phyloP scores from a whole-genome alignment of 1,140 invertebrate genomes.

The Eubasilissa regina region DNA sequence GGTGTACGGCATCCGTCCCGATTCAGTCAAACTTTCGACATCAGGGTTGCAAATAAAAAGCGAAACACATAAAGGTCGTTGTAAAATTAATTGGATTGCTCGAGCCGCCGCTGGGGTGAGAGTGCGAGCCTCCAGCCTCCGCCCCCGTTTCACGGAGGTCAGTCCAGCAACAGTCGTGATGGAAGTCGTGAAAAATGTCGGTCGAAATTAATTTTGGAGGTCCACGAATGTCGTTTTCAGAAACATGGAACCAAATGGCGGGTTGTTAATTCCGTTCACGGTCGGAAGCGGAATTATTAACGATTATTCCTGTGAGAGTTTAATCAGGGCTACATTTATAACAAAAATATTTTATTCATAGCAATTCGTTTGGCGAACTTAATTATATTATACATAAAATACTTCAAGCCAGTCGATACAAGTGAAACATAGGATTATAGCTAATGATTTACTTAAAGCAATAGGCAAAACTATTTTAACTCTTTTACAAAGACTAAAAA shows the following conservation, averaged over 20 bases:
- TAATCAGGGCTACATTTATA: neutral
- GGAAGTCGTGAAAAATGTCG: slow-evolving; percentile 26
- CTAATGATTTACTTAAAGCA: no score
- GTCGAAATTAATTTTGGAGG: slow-evolving; percentile 24
- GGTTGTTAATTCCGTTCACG: slow-evolving; percentile 26
- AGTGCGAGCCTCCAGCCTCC: neutral
- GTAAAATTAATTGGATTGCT: slow-evolving; percentile 34
- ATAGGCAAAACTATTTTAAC: no score
- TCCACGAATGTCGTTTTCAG: neutral
- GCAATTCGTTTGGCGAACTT: no score
- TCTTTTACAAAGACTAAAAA: no score
- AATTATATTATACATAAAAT: no score
- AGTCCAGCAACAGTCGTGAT: neutral
- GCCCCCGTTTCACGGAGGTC: neutral
- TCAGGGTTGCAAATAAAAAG: neutral
- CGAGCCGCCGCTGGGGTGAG: neutral
- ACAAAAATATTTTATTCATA: no score
- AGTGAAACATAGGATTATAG: no score
- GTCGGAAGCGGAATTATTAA: slow-evolving; percentile 9
- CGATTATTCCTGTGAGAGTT: neutral
- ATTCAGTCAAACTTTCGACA: slow-evolving; percentile 1
- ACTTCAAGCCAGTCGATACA: no score
- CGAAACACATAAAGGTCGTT: slow-evolving; percentile 23
- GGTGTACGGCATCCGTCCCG: neutral
- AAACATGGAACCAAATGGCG: slow-evolving; percentile 24